Percentiles rank a stretch among this genome's conserved stretches.
Evolutionary conservation across 2,113 vertebrate genomes (phyloP).

Genomic region (Colaptes auratus): DNA sequence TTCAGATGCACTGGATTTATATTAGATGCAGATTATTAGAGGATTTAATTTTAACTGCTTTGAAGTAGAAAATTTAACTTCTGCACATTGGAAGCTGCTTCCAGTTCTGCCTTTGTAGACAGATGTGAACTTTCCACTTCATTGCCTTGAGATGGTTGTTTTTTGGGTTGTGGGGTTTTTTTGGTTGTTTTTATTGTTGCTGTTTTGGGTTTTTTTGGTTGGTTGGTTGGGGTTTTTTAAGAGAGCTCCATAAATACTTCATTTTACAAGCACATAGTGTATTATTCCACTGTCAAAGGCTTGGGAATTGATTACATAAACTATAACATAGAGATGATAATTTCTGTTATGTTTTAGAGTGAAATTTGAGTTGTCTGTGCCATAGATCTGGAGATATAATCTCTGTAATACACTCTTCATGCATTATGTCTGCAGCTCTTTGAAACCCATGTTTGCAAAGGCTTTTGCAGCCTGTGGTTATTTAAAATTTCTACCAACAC

Average conservation of each 20-base stretch:
- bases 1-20: neutral
- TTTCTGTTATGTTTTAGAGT: slow-evolving; percentile 2
- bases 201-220: too few relatives aligned
- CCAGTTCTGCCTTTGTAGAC: slow-evolving; percentile 51
- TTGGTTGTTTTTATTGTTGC: too few relatives aligned
- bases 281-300: slow-evolving; percentile 7
- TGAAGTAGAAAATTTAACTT: neutral
- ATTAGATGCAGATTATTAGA: neutral
- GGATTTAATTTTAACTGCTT: neutral
- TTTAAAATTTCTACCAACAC: neutral
- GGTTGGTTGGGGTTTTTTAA: neutral
- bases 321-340: neutral
- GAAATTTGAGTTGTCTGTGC: neutral
- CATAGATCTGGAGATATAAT: neutral
- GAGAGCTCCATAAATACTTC: slow-evolving; percentile 19
- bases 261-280: slow-evolving; percentile 11
- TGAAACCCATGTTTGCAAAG: neutral
- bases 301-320: neutral
- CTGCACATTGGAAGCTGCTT: neutral
- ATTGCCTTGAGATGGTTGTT: neutral
- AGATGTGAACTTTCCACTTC: slow-evolving; percentile 68
- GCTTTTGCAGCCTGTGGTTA: neutral
- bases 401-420: neutral
- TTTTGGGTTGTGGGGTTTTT: neutral
- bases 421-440: neutral